Evolutionary conservation across 2,797 vertebrate species (phyloP).

Genomic region (Neosilurus mollespiculum): DNA sequence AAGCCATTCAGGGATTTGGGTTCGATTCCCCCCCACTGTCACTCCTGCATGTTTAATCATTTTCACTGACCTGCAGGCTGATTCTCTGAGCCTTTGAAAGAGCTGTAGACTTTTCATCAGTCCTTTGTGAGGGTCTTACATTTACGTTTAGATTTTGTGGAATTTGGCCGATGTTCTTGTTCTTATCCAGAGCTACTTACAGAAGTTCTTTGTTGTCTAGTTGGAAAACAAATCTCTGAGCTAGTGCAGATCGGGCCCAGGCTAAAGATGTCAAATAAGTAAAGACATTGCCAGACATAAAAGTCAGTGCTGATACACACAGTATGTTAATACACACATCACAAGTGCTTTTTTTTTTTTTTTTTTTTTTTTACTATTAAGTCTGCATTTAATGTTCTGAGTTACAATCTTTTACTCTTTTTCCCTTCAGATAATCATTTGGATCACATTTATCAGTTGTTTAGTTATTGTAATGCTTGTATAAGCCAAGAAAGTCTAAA

Average conservation of each 20-base stretch:
- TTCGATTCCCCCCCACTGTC: conserved; percentile 63
- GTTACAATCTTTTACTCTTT: too few relatives aligned
- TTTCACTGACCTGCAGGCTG: conserved; percentile 54
- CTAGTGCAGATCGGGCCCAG: neutral
- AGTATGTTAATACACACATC: neutral
- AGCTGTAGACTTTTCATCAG: conserved; percentile 22
- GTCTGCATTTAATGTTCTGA: neutral
- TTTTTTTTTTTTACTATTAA: neutral
- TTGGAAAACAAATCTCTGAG: conserved; percentile 11
- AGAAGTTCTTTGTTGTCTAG: conserved; percentile 15
- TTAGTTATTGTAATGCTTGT: neutral
- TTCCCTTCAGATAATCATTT: neutral
- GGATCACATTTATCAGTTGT: neutral
- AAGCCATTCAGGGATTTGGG: conserved; percentile 62
- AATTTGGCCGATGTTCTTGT: neutral
- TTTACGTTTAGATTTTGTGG: conserved; percentile 1
- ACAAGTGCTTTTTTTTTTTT: neutral
- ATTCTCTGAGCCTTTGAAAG: conserved; percentile 23
- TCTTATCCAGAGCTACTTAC: neutral
- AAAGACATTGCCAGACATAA: neutral
- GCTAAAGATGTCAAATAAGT: neutral
- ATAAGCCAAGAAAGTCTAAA: neutral
- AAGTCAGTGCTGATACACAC: neutral
- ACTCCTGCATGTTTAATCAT: conserved; percentile 64
- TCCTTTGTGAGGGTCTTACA: conserved; percentile 13